phyloP scores from a whole-genome alignment of 2,888 invertebrate genomes.

The Phrixothrix hirtus region DNA sequence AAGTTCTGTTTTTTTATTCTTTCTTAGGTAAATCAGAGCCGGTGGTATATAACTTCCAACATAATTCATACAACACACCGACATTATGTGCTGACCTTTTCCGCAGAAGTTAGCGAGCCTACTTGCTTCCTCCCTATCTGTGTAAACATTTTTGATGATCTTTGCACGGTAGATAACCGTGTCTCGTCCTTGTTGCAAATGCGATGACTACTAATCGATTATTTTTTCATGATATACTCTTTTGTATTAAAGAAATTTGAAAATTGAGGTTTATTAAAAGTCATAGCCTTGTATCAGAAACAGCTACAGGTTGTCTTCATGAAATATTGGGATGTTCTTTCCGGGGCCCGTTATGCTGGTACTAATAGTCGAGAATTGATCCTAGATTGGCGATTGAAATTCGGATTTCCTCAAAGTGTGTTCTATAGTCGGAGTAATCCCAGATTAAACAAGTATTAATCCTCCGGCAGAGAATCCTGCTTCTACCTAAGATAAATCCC shows the following conservation, averaged over 20 bases:
- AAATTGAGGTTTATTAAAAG: conserved; percentile 16
- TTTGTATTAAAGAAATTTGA: conserved; percentile 30
- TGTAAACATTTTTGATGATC: conserved; percentile 5
- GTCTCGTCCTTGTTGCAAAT: conserved; percentile 49
- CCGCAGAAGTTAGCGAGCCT: conserved; percentile 4
- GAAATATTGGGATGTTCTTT: conserved; percentile 3
- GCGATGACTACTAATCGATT: conserved; percentile 29
- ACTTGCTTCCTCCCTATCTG: conserved; percentile 4
- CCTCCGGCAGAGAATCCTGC: no score
- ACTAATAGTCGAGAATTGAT: no score
- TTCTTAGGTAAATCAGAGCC: conserved; percentile 46
- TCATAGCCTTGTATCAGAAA: conserved; percentile 3
- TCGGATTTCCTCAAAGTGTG: no score
- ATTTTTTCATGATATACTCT: no score
- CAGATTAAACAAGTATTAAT: no score
- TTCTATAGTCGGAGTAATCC: no score
- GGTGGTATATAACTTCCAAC: conserved; percentile 42
- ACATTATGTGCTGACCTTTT: conserved; percentile 42
- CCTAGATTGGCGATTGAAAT: no score
- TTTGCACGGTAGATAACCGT: conserved; percentile 49
- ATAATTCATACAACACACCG: conserved; percentile 43
- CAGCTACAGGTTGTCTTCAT: conserved; percentile 11
- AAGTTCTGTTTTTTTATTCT: conserved; percentile 38
- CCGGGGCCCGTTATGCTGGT: no score
- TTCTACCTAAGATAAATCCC: no score